Evolutionary conservation across 2,888 invertebrate species (phyloP).

Genomic region (Melanostoma scalare): DNA sequence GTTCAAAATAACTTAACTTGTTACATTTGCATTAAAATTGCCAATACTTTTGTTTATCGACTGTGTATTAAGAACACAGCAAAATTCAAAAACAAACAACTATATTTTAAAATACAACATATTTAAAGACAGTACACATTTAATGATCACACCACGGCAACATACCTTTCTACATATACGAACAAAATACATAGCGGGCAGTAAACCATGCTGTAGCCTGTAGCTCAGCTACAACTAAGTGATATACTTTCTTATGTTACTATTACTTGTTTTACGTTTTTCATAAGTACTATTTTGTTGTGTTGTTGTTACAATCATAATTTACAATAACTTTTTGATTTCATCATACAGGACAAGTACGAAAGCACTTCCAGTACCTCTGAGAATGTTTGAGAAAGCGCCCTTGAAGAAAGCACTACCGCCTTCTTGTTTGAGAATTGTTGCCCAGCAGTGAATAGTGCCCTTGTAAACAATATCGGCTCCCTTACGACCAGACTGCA

Average conservation of each 20-base stretch:
- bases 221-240: too few relatives aligned
- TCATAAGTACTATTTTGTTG: slow-evolving; percentile 75
- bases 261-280: slow-evolving; percentile 65
- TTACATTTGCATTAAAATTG: too few relatives aligned
- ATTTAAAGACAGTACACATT: too few relatives aligned
- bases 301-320: slow-evolving; percentile 73
- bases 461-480: slow-evolving; percentile 93
- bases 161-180: too few relatives aligned
- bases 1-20: too few relatives aligned
- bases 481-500: slow-evolving; percentile 96
- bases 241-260: slow-evolving; percentile 60
- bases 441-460: slow-evolving; percentile 95
- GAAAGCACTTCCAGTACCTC: slow-evolving; percentile 97
- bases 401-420: slow-evolving; percentile 96
- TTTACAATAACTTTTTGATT: slow-evolving; percentile 87
- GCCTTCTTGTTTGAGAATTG: slow-evolving; percentile 93
- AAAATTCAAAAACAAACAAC: too few relatives aligned
- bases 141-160: too few relatives aligned
- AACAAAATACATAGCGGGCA: too few relatives aligned
- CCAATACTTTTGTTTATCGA: too few relatives aligned
- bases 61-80: too few relatives aligned
- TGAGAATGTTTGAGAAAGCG: slow-evolving; percentile 95
- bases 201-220: too few relatives aligned
- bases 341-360: slow-evolving; percentile 96
- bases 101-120: too few relatives aligned